Conservation (phyloP, 2,113 vertebrate species). For the Pleuronectes platessa region DNA sequence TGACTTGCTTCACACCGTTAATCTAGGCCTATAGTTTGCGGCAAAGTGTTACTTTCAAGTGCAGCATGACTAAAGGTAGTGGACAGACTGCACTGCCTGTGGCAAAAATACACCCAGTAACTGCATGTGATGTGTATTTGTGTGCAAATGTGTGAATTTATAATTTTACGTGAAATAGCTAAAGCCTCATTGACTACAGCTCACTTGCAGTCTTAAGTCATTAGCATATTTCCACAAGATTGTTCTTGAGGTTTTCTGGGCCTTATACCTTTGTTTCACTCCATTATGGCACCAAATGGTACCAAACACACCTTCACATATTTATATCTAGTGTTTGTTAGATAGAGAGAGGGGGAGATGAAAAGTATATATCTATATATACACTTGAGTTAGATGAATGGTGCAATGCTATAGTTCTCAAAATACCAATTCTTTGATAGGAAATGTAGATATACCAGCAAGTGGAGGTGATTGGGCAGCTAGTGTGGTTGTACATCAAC, state of each 20-base stretch:
- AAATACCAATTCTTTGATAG: too few species aligned
- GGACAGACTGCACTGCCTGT: conserved; percentile 64
- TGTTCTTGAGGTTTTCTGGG: conserved; percentile 30
- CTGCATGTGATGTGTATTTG: conserved; percentile 16
- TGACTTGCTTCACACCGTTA: conserved; percentile 56
- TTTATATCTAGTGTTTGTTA: neutral
- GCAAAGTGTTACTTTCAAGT: conserved; percentile 73
- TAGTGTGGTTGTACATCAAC: too few species aligned
- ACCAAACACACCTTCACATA: neutral
- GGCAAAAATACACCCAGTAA: conserved; percentile 56
- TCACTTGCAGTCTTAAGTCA: conserved; percentile 49
- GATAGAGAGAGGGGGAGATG: neutral
- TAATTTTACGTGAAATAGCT: conserved; percentile 59
- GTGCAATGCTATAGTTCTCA: too few species aligned
- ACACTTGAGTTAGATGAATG: too few species aligned
- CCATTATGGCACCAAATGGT: neutral
- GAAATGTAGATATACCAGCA: too few species aligned
- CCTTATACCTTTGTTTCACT: neutral
- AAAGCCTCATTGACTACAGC: conserved; percentile 60
- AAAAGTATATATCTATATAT: too few species aligned
- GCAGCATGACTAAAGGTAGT: conserved; percentile 74
- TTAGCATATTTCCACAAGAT: conserved; percentile 52
- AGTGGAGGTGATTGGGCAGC: too few species aligned
- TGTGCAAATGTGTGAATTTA: conserved; percentile 17
- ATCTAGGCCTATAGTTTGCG: conserved; percentile 67